Evolutionary conservation across 2,888 invertebrate genomes (phyloP).

Genomic region (Epinotia brunnichana): DNA sequence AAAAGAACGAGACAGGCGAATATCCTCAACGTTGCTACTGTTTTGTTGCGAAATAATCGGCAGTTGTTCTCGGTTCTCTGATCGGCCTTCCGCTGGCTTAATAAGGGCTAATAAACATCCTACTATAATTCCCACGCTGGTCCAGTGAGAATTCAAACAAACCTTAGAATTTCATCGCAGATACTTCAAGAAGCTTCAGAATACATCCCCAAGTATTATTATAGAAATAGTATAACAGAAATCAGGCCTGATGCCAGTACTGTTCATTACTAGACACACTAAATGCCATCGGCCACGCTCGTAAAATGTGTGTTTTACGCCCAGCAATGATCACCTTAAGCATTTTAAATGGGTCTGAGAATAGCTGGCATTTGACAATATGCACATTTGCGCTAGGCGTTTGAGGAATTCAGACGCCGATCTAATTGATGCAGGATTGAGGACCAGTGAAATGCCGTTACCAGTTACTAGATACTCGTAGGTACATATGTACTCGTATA

Average conservation of each 20-base stretch:
- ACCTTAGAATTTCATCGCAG: no score
- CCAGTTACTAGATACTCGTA: no score
- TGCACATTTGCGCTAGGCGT: slow-evolving; percentile 15
- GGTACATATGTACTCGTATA: no score
- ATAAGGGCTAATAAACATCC: no score
- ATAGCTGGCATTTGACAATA: slow-evolving; percentile 42
- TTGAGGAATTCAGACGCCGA: not conserved
- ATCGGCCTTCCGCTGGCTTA: no score
- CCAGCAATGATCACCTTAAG: slow-evolving; percentile 45
- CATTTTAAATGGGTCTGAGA: slow-evolving; percentile 39
- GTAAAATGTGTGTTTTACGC: slow-evolving; percentile 60
- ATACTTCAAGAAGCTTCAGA: not conserved
- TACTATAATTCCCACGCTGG: no score
- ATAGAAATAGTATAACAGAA: slow-evolving; percentile 14
- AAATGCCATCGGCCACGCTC: slow-evolving; percentile 53
- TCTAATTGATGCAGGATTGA: not conserved
- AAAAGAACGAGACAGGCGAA: no score
- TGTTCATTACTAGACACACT: slow-evolving; percentile 60
- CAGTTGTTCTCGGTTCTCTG: no score
- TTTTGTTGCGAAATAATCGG: no score
- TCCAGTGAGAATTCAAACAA: no score
- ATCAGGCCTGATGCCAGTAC: slow-evolving; percentile 19
- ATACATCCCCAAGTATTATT: slow-evolving; percentile 2
- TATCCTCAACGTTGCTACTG: no score
- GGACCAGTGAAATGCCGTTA: not conserved